phyloP scores from a whole-genome alignment of 2,113 vertebrate species.

The Lanius ludovicianus region DNA sequence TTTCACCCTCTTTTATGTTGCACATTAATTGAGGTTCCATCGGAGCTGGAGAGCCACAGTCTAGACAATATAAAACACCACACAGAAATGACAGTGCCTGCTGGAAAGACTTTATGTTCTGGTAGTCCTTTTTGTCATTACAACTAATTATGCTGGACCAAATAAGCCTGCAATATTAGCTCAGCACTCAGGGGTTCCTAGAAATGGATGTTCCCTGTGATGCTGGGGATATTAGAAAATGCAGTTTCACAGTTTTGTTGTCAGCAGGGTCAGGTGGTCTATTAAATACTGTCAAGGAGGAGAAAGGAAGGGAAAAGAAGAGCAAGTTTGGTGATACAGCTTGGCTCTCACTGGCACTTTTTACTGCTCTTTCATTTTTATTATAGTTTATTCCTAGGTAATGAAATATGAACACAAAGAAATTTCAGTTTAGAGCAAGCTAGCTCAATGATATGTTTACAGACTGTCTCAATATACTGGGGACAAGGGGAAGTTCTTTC shows the following conservation, averaged over 20 bases:
- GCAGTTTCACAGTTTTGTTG: constrained; percentile 39
- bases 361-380: neutral
- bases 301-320: neutral
- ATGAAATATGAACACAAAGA: neutral
- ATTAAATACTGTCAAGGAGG: constrained; percentile 15
- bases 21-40: constrained; percentile 31
- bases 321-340: neutral
- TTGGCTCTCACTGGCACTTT: neutral
- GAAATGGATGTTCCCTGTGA: constrained; percentile 50
- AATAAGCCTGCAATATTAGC: constrained; percentile 48
- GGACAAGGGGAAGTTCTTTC: rapidly evolving
- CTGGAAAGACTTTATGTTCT: constrained; percentile 42
- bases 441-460: neutral
- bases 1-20: constrained; percentile 29
- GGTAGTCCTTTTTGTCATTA: constrained; percentile 55
- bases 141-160: constrained; percentile 45
- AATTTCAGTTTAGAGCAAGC: neutral
- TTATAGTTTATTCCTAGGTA: neutral
- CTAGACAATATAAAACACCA: constrained; percentile 39
- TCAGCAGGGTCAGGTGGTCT: constrained; percentile 17
- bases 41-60: neutral
- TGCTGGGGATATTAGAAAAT: constrained; percentile 50
- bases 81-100: constrained; percentile 36
- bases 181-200: constrained; percentile 45
- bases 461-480: neutral